A percentile compares a stretch with the other conserved stretches of the same genome.
Conservation (phyloP, 2,888 invertebrate genomes). For the Isotomurus palustris region DNA sequence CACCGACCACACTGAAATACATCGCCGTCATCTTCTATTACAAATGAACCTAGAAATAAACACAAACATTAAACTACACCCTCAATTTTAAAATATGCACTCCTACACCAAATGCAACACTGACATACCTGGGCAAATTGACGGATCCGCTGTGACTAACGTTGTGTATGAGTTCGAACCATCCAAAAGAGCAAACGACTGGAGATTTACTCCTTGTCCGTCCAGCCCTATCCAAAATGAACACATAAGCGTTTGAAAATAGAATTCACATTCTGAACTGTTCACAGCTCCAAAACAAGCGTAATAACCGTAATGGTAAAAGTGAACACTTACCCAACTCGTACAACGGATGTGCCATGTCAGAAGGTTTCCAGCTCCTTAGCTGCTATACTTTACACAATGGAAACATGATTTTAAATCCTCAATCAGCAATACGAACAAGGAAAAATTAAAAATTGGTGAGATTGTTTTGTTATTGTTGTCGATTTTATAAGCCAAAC, state of each 20-base stretch:
- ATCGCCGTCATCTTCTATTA: constrained; percentile 61
- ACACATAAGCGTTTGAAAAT: not conserved
- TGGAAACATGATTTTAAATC: too few relatives aligned
- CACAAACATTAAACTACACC: not conserved
- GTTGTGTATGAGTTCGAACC: not conserved
- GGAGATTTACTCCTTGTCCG: constrained; percentile 6
- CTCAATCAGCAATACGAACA: too few relatives aligned
- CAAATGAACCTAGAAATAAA: constrained; percentile 33
- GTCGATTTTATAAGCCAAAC: too few relatives aligned
- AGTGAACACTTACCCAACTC: too few relatives aligned
- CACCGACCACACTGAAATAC: constrained; percentile 67
- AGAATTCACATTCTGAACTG: too few relatives aligned
- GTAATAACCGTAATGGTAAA: too few relatives aligned
- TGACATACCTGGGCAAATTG: not conserved
- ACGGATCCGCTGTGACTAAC: not conserved
- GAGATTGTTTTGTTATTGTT: too few relatives aligned
- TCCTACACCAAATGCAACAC: not conserved
- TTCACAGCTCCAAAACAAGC: too few relatives aligned
- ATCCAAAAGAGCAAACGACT: constrained; percentile 10
- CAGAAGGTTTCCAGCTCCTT: too few relatives aligned
- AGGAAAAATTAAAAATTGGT: too few relatives aligned
- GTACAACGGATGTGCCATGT: too few relatives aligned
- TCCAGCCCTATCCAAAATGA: constrained; percentile 4
- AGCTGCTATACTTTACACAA: too few relatives aligned
- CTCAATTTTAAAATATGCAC: not conserved